Evolutionary conservation across 1,140 invertebrate genomes (phyloP).

Genomic region (Drosophila setifemur): DNA sequence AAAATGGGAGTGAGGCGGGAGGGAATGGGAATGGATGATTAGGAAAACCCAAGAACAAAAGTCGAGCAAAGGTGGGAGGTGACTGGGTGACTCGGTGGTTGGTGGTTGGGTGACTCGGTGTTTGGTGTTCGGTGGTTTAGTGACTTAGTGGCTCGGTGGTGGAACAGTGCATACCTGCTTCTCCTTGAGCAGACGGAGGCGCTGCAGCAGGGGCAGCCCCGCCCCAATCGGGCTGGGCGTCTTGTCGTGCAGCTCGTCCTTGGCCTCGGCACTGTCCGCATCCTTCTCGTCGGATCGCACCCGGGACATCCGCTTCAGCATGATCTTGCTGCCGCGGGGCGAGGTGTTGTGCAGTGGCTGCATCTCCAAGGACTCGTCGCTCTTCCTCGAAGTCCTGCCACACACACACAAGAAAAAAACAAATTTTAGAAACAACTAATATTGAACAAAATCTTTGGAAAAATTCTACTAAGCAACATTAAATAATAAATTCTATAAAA

Average conservation of each 20-base stretch:
- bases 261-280: constrained; percentile 83
- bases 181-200: constrained; percentile 91
- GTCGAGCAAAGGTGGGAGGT: background rate
- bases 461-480: background rate
- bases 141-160: background rate
- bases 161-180: constrained; percentile 87
- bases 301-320: constrained; percentile 87
- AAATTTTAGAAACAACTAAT: background rate
- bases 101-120: constrained; percentile 8
- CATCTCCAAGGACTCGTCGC: constrained; percentile 87
- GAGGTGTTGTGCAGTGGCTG: constrained; percentile 84
- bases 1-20: background rate
- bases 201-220: constrained; percentile 90
- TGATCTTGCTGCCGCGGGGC: constrained; percentile 83
- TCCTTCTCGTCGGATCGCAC: constrained; percentile 87
- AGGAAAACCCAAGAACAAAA: background rate
- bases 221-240: constrained; percentile 88
- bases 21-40: background rate
- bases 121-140: constrained; percentile 4
- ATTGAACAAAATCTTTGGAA: too few species aligned
- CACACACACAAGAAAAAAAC: too few species aligned
- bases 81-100: background rate
- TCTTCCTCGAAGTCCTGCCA: constrained; percentile 83
- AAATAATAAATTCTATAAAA: too few species aligned
- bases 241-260: constrained; percentile 84